Base-by-base conservation (phyloP, 2,113 vertebrate species). In the Entelurus aequoreus region DNA sequence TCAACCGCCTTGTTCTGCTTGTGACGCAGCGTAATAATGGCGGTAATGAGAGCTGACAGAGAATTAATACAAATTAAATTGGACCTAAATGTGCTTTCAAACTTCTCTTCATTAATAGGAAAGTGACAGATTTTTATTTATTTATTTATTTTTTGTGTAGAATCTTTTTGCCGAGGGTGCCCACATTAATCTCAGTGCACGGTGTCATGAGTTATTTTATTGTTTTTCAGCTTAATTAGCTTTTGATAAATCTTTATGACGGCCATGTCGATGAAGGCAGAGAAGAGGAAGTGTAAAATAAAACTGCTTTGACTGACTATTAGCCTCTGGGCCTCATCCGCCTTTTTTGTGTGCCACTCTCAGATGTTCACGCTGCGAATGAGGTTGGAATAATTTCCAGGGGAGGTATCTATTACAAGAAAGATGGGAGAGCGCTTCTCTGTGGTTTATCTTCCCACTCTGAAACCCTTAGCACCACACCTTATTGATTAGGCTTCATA, bases 11-110 rank as follows among this genome's bases (percentile, higher is more conserved):
- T 75, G 79, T 80, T 85, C 79, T 84, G 77, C 79, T 78, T 72
- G 69, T 64, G 75, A 78, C 77, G 83, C 68, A 62, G 76, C 77
- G 89, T 86, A 88, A 89, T 88, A 86, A 66, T 59, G 77, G 44
- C 72, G 54, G 62, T 89, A 90, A 90, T 72, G 65, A 88, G 75
- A 69, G 57, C 68, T 86, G 88, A 82, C 82, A 79, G 86, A 80
- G 68, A 87, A 90, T 90, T 88, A 85, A 88, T 89, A 88, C 85
- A 69, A 86, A 90, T 90, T 87, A 88, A 84, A 86, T 71, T 48
- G 74, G 72, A 82, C 77, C 79, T 83, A 77, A 84, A 78, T 77
- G 68, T 69, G 76, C 74, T 67, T 56, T 63, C 78, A 81, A 83
- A 86, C 89, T 87, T 71, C 80, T 88, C 86, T 90, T 89, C 83